phyloP scores from a whole-genome alignment of 2,113 vertebrate species.

The Drymodes brunneopygia region DNA sequence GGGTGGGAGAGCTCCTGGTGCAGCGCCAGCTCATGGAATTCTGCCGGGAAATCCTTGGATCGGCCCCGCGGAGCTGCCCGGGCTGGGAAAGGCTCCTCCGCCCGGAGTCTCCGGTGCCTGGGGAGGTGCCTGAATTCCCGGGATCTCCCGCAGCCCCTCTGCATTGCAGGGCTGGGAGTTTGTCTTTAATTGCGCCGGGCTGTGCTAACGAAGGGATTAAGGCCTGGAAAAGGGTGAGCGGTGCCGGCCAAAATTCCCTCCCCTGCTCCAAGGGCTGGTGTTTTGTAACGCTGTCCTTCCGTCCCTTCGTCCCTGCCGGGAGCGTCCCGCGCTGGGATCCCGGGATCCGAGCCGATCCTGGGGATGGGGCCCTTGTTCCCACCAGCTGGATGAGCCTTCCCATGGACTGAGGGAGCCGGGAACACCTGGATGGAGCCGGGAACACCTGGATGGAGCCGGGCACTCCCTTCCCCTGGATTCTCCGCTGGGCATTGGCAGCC shows the following conservation, averaged over 20 bases:
- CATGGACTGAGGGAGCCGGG: fast-evolving
- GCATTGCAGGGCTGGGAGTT: conserved; percentile 35
- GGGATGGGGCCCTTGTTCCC: fast-evolving
- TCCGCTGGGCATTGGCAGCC: fast-evolving
- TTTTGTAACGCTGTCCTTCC: not conserved
- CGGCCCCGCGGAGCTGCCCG: fast-evolving
- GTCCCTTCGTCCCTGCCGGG: not conserved
- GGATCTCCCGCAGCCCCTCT: not conserved
- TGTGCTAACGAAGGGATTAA: conserved; percentile 36
- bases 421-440: fast-evolving
- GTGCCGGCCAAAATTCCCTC: not conserved
- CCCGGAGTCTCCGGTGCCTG: not conserved
- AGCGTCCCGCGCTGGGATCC: not conserved
- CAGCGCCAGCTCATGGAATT: not conserved
- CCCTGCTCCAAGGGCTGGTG: not conserved
- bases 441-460: fast-evolving
- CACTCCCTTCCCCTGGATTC: not conserved
- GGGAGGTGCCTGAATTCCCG: not conserved
- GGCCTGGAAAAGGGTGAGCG: not conserved
- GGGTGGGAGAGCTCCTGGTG: not conserved
- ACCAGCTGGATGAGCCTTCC: not conserved
- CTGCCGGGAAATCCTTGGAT: not conserved
- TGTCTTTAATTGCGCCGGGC: not conserved
- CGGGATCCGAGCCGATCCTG: not conserved
- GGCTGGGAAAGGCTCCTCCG: not conserved